These are phyloP conservation scores for Caranx ignobilis DNA, from an alignment of 2,113 vertebrate species.

Conservation along the genomic window DNA sequence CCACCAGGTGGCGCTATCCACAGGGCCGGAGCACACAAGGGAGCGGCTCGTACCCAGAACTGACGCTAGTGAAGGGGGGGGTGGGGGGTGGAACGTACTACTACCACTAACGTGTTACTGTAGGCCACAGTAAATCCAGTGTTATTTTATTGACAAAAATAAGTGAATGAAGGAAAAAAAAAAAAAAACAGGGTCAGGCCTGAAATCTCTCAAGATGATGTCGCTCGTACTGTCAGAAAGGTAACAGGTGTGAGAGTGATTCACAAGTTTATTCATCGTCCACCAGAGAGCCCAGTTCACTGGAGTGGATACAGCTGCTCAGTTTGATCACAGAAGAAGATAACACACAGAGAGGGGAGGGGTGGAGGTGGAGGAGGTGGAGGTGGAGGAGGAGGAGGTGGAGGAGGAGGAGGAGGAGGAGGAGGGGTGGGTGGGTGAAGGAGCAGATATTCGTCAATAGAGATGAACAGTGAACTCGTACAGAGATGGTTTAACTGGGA, in stretches of 20 bases:
- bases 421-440: neutral
- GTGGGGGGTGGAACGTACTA: neutral
- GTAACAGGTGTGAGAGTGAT: constrained; percentile 16
- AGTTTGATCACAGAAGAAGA: constrained; percentile 35
- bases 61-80: neutral
- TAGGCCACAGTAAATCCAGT: constrained; percentile 2
- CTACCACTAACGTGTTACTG: neutral
- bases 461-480: constrained; percentile 28
- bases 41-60: neutral
- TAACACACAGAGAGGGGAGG: neutral
- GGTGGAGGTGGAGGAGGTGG: neutral
- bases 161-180: constrained; percentile 8
- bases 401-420: neutral
- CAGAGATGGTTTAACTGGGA: constrained; percentile 20
- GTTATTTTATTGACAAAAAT: constrained; percentile 30
- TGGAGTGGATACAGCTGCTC: constrained; percentile 36
- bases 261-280: constrained; percentile 52
- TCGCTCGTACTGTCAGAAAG: constrained; percentile 5
- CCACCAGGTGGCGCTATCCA: constrained; percentile 15
- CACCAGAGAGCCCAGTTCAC: constrained; percentile 56
- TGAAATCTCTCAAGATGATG: neutral
- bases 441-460: neutral
- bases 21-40: neutral
- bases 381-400: neutral
- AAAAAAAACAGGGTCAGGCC: neutral